phyloP scores from a whole-genome alignment of 2,888 invertebrate species.

The Eulithis prunata region DNA sequence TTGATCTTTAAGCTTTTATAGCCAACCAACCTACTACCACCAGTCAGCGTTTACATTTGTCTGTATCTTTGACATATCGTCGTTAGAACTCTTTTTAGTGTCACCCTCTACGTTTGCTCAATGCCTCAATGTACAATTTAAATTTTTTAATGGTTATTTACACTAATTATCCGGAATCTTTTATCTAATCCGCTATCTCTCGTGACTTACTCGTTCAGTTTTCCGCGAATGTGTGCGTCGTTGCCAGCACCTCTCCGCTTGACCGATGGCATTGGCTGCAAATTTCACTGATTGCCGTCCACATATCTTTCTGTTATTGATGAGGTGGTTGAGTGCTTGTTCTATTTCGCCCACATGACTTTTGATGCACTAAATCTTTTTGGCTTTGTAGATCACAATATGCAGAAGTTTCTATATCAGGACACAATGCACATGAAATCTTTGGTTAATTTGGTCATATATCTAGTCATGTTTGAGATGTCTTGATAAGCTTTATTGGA shows the following conservation, averaged over 20 bases:
- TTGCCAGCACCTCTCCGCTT: constrained; percentile 46
- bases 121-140: too few species aligned
- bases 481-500: too few species aligned
- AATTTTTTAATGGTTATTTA: background rate
- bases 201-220: constrained; percentile 12
- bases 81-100: too few species aligned
- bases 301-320: constrained; percentile 35
- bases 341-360: constrained; percentile 19
- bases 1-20: background rate
- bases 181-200: constrained; percentile 9
- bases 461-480: too few species aligned
- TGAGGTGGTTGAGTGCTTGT: constrained; percentile 35
- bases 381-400: constrained; percentile 2
- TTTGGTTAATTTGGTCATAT: background rate
- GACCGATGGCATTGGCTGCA: constrained; percentile 61
- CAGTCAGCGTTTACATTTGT: too few species aligned
- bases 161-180: background rate
- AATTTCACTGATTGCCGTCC: constrained; percentile 29
- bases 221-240: constrained; percentile 47
- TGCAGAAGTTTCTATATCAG: background rate
- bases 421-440: background rate
- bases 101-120: too few species aligned
- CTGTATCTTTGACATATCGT: too few species aligned
- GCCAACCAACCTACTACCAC: background rate
- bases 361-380: constrained; percentile 7